Percentiles rank a stretch among this genome's conserved stretches.
Conservation (phyloP, 1,140 invertebrate species). For the Pogonomyrmex barbatus region DNA sequence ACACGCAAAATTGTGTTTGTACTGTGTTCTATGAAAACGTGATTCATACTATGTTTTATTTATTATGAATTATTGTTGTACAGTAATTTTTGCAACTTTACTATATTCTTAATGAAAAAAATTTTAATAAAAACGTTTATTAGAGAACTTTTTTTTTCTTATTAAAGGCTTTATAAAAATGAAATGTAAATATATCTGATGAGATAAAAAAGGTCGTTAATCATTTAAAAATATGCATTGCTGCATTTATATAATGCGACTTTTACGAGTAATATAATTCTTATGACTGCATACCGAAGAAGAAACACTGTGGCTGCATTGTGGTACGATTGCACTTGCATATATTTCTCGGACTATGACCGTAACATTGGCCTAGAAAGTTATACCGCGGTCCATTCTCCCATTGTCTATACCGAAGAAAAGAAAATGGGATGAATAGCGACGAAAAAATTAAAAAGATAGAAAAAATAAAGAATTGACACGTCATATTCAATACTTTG, state of each 20-base stretch:
- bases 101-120: neutral
- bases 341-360: conserved; percentile 2
- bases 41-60: neutral
- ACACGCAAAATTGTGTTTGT: neutral
- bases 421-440: neutral
- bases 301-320: conserved; percentile 24
- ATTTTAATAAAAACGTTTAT: neutral
- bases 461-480: neutral
- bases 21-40: neutral
- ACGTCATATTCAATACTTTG: neutral
- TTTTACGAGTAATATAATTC: neutral
- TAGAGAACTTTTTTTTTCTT: neutral
- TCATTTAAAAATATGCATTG: neutral
- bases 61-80: neutral
- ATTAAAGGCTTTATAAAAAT: neutral
- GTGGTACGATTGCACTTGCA: conserved; percentile 7
- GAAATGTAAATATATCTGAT: neutral
- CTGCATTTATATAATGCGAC: neutral
- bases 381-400: neutral
- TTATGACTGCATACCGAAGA: neutral
- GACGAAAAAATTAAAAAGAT: neutral
- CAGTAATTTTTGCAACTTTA: neutral
- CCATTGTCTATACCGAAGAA: neutral
- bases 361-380: conserved; percentile 59
- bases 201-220: neutral